A percentile compares a stretch with the other conserved stretches of the same genome.
Evolutionary conservation across 1,140 invertebrate genomes (phyloP).

Genomic region (Drosophila subobscura): DNA sequence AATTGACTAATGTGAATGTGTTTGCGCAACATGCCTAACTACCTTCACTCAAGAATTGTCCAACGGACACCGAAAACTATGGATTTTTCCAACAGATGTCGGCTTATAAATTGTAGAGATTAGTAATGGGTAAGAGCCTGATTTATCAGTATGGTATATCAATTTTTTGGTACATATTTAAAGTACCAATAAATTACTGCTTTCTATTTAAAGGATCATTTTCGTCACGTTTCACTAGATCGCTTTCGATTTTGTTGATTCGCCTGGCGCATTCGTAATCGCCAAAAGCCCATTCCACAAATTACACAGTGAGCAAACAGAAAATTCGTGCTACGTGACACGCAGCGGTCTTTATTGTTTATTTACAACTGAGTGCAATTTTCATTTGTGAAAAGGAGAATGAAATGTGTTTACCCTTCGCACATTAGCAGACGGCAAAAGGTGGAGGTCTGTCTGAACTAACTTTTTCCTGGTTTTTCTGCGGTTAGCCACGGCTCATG

Average conservation of each 20-base stretch:
- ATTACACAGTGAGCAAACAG: slow-evolving; percentile 31
- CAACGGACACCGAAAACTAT: too few species aligned
- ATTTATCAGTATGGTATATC: neutral
- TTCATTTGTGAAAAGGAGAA: slow-evolving; percentile 50
- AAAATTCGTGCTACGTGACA: slow-evolving; percentile 51
- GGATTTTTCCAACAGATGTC: too few species aligned
- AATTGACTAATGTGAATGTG: slow-evolving; percentile 18
- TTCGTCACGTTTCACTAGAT: slow-evolving; percentile 16
- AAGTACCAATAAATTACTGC: neutral
- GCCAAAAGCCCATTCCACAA: slow-evolving; percentile 33
- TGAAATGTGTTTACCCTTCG: slow-evolving; percentile 38
- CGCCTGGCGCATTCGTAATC: slow-evolving; percentile 37
- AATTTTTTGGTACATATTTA: neutral
- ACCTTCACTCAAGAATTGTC: too few species aligned
- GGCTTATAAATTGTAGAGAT: too few species aligned
- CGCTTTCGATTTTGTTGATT: slow-evolving; percentile 2
- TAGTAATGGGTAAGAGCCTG: too few species aligned
- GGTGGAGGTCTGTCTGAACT: neutral
- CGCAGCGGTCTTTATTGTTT: slow-evolving; percentile 29
- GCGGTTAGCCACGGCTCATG: slow-evolving; percentile 15
- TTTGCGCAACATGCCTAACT: neutral
- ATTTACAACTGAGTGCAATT: slow-evolving; percentile 49
- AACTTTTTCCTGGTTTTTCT: slow-evolving; percentile 15
- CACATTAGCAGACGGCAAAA: slow-evolving; percentile 27
- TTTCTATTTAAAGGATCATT: neutral